A percentile compares a stretch with the other conserved stretches of the same genome.
phyloP scores from a whole-genome alignment of 2,888 invertebrate species.

The Cheilosia scutellata region DNA sequence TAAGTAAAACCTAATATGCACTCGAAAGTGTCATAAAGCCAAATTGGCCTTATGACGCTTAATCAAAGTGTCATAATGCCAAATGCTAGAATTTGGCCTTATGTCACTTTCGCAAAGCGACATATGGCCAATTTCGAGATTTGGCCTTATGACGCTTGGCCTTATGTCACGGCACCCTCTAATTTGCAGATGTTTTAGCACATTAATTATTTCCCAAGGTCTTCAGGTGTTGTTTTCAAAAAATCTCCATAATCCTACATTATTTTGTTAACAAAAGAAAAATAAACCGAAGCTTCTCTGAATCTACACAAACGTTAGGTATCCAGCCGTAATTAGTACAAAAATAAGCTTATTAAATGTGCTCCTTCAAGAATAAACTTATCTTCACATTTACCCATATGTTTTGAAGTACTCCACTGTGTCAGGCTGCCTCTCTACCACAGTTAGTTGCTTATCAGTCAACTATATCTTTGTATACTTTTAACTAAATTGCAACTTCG shows the following conservation, averaged over 20 bases:
- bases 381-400: conserved; percentile 10
- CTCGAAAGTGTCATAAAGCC: no score
- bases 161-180: no score
- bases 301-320: not conserved
- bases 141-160: no score
- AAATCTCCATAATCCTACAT: not conserved
- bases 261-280: not conserved
- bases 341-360: conserved; percentile 48
- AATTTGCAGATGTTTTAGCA: no score
- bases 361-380: conserved; percentile 41
- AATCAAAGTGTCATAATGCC: no score
- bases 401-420: not conserved
- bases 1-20: no score
- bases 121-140: no score
- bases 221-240: not conserved
- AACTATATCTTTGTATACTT: conserved; percentile 15
- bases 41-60: no score
- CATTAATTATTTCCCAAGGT: no score
- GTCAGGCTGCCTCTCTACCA: not conserved
- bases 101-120: no score
- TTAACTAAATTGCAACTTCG: conserved; percentile 28
- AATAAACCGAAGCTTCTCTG: not conserved
- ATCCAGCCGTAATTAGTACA: conserved; percentile 34
- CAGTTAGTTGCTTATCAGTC: conserved; percentile 11
- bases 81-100: no score